Evolutionary conservation across 2,113 vertebrate genomes (phyloP), one percentile per base, ranked within the genome.

Genomic region (Tenrec ecaudatus): DNA sequence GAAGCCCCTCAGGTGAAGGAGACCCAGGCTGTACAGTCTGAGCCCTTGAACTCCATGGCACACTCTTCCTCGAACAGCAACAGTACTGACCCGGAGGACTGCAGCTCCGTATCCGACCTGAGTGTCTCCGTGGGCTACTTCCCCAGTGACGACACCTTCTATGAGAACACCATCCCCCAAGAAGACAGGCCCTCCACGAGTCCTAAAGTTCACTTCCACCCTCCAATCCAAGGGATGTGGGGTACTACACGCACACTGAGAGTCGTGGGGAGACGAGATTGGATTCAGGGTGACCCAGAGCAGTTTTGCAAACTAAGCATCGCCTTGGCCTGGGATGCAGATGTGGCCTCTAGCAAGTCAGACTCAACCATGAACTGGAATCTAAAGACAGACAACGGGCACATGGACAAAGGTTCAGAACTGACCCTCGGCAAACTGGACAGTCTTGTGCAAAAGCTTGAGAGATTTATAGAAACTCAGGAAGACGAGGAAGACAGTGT

Each of bases 91-190:
- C 12, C 6, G 1, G 76, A 89, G 10, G 33, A 47, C 23, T 29
- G 9, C 40, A 64, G 47, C 23, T 92, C 83, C 0, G 23, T 71
- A 9, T 88, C 86, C 23, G 64, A 68, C 64, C 89, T 86, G 33
- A 94, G 95, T 73, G 69, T 91, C 64, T 97, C 96, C 0, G 81
- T 92, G 25, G 95, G 92, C 25, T 73, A 91, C 3, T 96, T 89
- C 57, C 95, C 96, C 22, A 36, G 31, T 17, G 86, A 96, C 36
- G 86, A 94, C 9, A 33, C 1, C 31, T 47, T 33, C 82, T 38
- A 14, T 2, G 36, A 89, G 22, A 57, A 84, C 4, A 68, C 31
- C 11, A 1, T 3, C 27, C 36, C 76, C 58, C 14, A 0, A 25
- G 60, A 94, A 14, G 89, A 95, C 1, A 2, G 6, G 0, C 5